Evolutionary conservation across 2,113 vertebrate genomes (phyloP), one percentile per base, ranked within the genome.

Genomic region (Rhynchomys soricoides): DNA sequence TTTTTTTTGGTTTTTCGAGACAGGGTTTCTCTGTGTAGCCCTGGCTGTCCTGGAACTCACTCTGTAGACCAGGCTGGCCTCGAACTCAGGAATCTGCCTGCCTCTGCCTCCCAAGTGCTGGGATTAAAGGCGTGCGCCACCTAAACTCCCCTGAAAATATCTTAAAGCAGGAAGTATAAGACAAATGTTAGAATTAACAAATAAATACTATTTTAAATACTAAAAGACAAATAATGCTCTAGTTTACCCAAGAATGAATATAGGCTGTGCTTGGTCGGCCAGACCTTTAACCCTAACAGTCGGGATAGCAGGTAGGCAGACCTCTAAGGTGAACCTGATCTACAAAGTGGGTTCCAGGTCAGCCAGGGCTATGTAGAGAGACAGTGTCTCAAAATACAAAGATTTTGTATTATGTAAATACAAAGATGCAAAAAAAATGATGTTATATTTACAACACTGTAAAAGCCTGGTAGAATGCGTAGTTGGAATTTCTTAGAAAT

Each of bases 81-180:
- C n/a, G n/a, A n/a, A n/a, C n/a, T n/a, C n/a, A n/a, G n/a, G n/a
- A n/a, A n/a, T n/a, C n/a, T n/a, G n/a, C n/a, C n/a, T n/a, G n/a
- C n/a, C n/a, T n/a, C n/a, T n/a, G n/a, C n/a, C n/a, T n/a, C n/a
- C n/a, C n/a, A n/a, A n/a, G n/a, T n/a, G n/a, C n/a, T n/a, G n/a
- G n/a, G n/a, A n/a, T n/a, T n/a, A n/a, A n/a, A n/a, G n/a, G n/a
- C n/a, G n/a, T n/a, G n/a, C n/a, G n/a, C n/a, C n/a, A n/a, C n/a
- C n/a, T n/a, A n/a, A n/a, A 48, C 4, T 50, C 64, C 31, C 43
- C 3, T 5, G 5, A 68, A 64, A 71, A 90, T 87, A 71, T 90
- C 31, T 97, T 95, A 89, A 94, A 89, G 50, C 73, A 90, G 52
- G 93, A 93, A 82, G 11, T 90, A 3, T 71, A 78, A 96, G 91